These are phyloP conservation scores for Pitta sordida DNA, from an alignment of 2,113 vertebrate species.

Conservation along the genomic window DNA sequence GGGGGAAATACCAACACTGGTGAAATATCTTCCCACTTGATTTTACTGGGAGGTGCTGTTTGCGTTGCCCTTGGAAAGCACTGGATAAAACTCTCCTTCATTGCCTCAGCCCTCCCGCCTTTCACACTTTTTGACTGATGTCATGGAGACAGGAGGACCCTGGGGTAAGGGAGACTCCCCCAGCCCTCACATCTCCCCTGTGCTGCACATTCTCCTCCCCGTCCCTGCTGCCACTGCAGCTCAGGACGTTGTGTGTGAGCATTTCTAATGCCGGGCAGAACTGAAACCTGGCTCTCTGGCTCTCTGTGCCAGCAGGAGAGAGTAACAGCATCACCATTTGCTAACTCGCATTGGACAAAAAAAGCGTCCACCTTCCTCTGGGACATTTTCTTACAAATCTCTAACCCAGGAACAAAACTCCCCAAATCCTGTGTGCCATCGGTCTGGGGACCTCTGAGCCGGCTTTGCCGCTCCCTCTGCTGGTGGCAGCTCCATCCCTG, in stretches of 20 bases:
- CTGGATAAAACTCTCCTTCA: not conserved
- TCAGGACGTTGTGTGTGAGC: rapidly evolving
- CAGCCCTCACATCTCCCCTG: not conserved
- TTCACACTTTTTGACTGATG: rapidly evolving
- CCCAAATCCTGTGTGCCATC: not conserved
- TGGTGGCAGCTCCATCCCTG: not conserved
- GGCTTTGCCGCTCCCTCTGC: conserved; percentile 16
- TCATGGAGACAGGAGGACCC: rapidly evolving
- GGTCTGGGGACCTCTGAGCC: not conserved
- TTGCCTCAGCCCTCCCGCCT: not conserved
- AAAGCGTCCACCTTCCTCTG: rapidly evolving
- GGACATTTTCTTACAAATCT: not conserved
- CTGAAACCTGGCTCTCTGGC: not conserved
- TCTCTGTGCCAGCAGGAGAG: not conserved
- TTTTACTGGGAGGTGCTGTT: not conserved
- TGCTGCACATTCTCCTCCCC: not conserved
- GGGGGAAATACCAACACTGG: rapidly evolving
- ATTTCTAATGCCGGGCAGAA: rapidly evolving
- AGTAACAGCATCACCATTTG: not conserved
- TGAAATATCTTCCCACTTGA: not conserved
- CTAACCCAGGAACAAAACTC: not conserved
- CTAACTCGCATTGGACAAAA: not conserved
- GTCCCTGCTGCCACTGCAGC: not conserved
- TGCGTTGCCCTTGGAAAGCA: not conserved
- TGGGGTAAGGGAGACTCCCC: rapidly evolving